Conservation (phyloP, 2,888 invertebrate genomes). For the Lomographa bimaculata region DNA sequence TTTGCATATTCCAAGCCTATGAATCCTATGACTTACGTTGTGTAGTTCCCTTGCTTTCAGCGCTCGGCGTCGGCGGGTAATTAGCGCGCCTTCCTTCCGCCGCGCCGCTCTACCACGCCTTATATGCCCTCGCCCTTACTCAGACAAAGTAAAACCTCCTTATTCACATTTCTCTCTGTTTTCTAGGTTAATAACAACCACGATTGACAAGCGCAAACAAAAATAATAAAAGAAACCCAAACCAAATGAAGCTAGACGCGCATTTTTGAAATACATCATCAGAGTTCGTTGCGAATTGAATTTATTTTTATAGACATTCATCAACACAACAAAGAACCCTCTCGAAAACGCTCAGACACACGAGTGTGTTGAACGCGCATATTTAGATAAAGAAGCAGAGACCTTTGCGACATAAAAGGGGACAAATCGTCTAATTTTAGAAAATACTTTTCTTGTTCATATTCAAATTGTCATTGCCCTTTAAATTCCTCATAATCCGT, state of each 20-base stretch:
- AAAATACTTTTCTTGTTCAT: slow-evolving; percentile 71
- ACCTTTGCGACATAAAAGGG: slow-evolving; percentile 25
- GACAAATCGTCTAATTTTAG: slow-evolving; percentile 63
- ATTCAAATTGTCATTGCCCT: slow-evolving; percentile 80
- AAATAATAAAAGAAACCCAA: slow-evolving; percentile 7
- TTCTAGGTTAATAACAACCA: slow-evolving; percentile 16
- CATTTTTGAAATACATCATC: slow-evolving; percentile 5
- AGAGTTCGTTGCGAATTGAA: slow-evolving; percentile 27
- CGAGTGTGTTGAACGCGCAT: slow-evolving; percentile 15
- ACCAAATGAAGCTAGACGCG: slow-evolving; percentile 2
- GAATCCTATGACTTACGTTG: slow-evolving; percentile 32
- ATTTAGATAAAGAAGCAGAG: slow-evolving; percentile 19
- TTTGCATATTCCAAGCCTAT: slow-evolving; percentile 24
- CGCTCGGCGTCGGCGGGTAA: slow-evolving; percentile 64
- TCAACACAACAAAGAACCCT: slow-evolving; percentile 54
- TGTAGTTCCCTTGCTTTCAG: slow-evolving; percentile 47
- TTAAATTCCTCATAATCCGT: slow-evolving; percentile 82
- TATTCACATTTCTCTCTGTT: slow-evolving; percentile 33
- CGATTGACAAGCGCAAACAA: slow-evolving; percentile 2
- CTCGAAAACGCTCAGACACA: slow-evolving; percentile 2
- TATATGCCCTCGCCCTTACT: slow-evolving; percentile 34
- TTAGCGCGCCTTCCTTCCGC: slow-evolving; percentile 79
- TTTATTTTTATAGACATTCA: slow-evolving; percentile 43
- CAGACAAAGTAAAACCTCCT: slow-evolving; percentile 19
- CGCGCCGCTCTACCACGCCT: slow-evolving; percentile 31